A percentile compares a stretch with the other conserved stretches of the same genome.
These are phyloP conservation scores for Virgularia gustaviana DNA, from an alignment of 92 coral and sea anemone species.

Conservation along the genomic window DNA sequence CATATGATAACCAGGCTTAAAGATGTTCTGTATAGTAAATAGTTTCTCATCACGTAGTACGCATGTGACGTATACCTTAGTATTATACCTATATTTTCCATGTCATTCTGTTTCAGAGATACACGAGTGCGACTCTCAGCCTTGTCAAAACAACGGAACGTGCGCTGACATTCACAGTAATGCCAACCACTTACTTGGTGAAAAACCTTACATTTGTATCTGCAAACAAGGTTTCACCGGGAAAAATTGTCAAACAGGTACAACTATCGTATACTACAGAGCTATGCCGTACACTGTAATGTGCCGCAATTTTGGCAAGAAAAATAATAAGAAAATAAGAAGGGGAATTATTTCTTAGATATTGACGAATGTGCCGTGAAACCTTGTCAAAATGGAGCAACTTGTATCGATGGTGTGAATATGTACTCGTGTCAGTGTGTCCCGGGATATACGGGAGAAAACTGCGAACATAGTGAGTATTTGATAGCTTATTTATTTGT, in stretches of 20 bases:
- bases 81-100: too few species aligned
- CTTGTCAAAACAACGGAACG: slow-evolving; percentile 31
- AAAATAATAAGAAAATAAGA: too few species aligned
- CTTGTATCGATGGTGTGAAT: slow-evolving; percentile 23
- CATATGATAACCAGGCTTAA: too few species aligned
- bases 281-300: not conserved
- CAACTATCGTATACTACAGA: not conserved
- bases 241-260: slow-evolving; percentile 33
- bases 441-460: too few species aligned
- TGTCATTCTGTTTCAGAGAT: slow-evolving; percentile 24
- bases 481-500: too few species aligned
- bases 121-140: slow-evolving; percentile 20
- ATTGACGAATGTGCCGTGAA: slow-evolving; percentile 26
- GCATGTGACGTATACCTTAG: too few species aligned
- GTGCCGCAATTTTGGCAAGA: not conserved
- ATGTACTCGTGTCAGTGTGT: slow-evolving; percentile 24
- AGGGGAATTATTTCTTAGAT: slow-evolving; percentile 23
- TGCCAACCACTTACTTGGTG: slow-evolving; percentile 6
- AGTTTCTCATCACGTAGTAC: too few species aligned
- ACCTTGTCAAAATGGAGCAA: slow-evolving; percentile 36
- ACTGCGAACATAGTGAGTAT: too few species aligned
- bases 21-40: too few species aligned
- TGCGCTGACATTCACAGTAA: slow-evolving; percentile 33
- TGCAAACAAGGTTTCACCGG: slow-evolving; percentile 23
- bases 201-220: slow-evolving; percentile 13